Evolutionary conservation across 2,888 invertebrate genomes (phyloP), one percentile per base, ranked within the genome.

Genomic region (Acanthacorydalis orientalis): DNA sequence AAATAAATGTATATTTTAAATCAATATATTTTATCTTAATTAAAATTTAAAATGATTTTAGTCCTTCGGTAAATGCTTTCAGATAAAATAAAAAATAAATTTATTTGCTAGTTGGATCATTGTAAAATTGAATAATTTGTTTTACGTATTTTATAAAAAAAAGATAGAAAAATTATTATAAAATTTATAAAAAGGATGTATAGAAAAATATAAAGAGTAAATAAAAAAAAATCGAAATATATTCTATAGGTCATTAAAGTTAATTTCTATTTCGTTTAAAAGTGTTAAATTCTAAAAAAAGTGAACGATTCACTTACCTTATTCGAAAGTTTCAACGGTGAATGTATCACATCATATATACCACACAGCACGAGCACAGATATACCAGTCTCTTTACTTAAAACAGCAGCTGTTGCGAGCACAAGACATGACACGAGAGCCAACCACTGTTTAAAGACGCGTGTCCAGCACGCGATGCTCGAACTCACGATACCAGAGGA

Each of bases 321-420:
- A n/a, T 42, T 31, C 7, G n/a, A 32, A 7, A 47, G 6, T 14
- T 37, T 16, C 4, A 42, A 55, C 59, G 68, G 53, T 64, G 68
- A 56, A 68, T 68, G 75, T 56, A 80, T 68, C 60, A 88, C 71
- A 68, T 96, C 93, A 70, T 89, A 93, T 53, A 87, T 72, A 56
- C 84, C 84, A 69, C 93, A 95, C 52, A 93, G 79, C 49, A 86
- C 82, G 58, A 96, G 70, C 51, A 92, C 90, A 54, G 91, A 91
- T 60, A 95, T 80, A 47, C 93, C 95, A 46, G 92, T 92, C 69
- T 96, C 96, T 70, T 95, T 96, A 70, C 90, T 89, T 56, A 96
- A 74, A 69, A 93, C 84, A 53, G 90, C 88, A 42, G 84, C 81
- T 41, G 80, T 70, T 35, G 89, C 82, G 53, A 83, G 63, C 35